Evolutionary conservation across 2,888 invertebrate genomes (phyloP).

Genomic region (Pycnomerus fuliginosus): DNA sequence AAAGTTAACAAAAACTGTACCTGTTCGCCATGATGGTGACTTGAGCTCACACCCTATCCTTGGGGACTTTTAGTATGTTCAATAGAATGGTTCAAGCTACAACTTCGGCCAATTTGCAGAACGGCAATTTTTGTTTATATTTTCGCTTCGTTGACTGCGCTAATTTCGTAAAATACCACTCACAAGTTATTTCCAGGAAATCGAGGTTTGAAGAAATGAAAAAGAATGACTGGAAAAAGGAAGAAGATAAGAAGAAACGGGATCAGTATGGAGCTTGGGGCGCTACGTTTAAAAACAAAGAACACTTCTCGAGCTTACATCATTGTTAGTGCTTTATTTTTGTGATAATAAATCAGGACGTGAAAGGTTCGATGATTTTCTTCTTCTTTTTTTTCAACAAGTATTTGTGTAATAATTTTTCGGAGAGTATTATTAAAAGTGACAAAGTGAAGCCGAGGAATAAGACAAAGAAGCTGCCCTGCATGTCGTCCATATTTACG

Average conservation of each 20-base stretch:
- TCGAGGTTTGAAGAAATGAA: conserved; percentile 45
- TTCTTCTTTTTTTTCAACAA: conserved; percentile 50
- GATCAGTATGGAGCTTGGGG: conserved; percentile 67
- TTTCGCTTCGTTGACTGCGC: too few relatives aligned
- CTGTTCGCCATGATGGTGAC: too few relatives aligned
- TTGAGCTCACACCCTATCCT: too few relatives aligned
- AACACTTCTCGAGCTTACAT: conserved; percentile 73
- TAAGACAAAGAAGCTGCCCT: conserved; percentile 86
- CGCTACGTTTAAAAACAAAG: conserved; percentile 70
- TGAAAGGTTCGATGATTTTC: conserved; percentile 57
- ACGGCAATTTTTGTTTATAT: too few relatives aligned
- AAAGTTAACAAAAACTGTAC: too few relatives aligned
- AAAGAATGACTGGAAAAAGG: conserved; percentile 47
- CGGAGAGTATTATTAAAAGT: conserved; percentile 52
- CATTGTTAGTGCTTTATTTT: conserved; percentile 47
- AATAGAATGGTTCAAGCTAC: too few relatives aligned
- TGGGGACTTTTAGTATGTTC: too few relatives aligned
- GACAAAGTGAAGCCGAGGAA: conserved; percentile 61
- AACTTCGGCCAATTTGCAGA: too few relatives aligned
- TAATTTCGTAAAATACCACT: too few relatives aligned
- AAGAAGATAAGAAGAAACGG: conserved; percentile 43
- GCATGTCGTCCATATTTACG: conserved; percentile 88
- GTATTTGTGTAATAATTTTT: conserved; percentile 53
- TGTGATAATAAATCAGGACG: conserved; percentile 38
- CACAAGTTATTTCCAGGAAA: conserved; percentile 47